A percentile compares a stretch with the other conserved stretches of the same genome.
Conservation (phyloP, 2,888 invertebrate genomes). For the Incurvaria masculella region DNA sequence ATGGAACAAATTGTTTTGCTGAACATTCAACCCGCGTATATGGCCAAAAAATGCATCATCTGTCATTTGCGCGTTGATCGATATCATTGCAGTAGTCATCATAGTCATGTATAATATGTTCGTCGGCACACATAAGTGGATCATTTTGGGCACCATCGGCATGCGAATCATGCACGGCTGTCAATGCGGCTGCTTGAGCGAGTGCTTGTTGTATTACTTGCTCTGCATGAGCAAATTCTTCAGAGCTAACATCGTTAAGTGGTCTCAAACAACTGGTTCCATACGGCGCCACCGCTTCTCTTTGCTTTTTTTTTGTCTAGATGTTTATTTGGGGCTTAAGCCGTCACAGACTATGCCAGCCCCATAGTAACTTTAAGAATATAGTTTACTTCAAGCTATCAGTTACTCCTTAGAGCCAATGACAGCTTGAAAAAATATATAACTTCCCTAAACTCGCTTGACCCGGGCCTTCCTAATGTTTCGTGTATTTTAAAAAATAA, state of each 20-base stretch:
- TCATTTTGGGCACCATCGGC: background rate
- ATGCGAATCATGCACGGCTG: background rate
- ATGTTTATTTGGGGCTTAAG: too few relatives aligned
- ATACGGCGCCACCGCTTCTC: background rate
- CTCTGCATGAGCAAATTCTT: slow-evolving; percentile 7
- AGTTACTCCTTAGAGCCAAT: too few relatives aligned
- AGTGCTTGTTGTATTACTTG: slow-evolving; percentile 9
- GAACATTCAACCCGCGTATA: background rate
- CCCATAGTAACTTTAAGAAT: too few relatives aligned
- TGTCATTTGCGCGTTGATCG: slow-evolving; percentile 5
- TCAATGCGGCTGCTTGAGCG: slow-evolving; percentile 5
- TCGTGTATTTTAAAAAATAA: too few relatives aligned
- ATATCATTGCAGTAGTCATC: background rate
- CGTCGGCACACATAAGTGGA: background rate
- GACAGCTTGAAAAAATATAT: too few relatives aligned
- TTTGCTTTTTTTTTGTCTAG: too few relatives aligned
- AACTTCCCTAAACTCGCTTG: too few relatives aligned
- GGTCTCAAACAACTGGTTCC: background rate
- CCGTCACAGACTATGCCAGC: too few relatives aligned
- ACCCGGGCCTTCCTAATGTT: too few relatives aligned
- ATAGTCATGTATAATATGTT: slow-evolving; percentile 7
- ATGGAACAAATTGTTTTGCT: background rate
- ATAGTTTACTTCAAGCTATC: too few relatives aligned
- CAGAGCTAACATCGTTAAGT: slow-evolving; percentile 4
- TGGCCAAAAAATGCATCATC: slow-evolving; percentile 8